Evolutionary conservation across 1,140 invertebrate genomes (phyloP).

Genomic region (Heliothis virescens): DNA sequence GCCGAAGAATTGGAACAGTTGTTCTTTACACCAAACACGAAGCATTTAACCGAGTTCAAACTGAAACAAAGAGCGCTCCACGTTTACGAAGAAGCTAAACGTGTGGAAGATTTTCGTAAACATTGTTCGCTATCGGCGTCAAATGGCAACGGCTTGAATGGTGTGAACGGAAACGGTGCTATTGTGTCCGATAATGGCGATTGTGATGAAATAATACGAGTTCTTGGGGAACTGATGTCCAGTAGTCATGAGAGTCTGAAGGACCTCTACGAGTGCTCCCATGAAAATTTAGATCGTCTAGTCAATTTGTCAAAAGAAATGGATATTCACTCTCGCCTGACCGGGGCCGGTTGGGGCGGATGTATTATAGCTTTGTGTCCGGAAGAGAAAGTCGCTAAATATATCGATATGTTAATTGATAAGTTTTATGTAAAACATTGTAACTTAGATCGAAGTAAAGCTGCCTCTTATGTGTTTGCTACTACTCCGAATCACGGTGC

Average conservation of each 20-base stretch:
- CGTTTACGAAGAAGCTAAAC: slow-evolving; percentile 94
- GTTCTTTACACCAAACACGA: slow-evolving; percentile 91
- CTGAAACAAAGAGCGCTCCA: slow-evolving; percentile 94
- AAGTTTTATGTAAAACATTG: slow-evolving; percentile 89
- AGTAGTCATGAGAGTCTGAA: slow-evolving; percentile 95
- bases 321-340: slow-evolving; percentile 94
- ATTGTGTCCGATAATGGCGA: slow-evolving; percentile 83
- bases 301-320: slow-evolving; percentile 91
- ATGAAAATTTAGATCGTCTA: slow-evolving; percentile 94
- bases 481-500: slow-evolving; percentile 87
- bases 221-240: slow-evolving; percentile 95
- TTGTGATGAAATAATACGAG: slow-evolving; percentile 80
- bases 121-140: slow-evolving; percentile 87
- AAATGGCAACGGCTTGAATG: slow-evolving; percentile 79
- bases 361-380: slow-evolving; percentile 95
- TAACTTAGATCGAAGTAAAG: slow-evolving; percentile 74
- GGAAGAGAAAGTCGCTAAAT: slow-evolving; percentile 88
- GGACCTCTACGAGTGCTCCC: slow-evolving; percentile 97
- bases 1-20: slow-evolving; percentile 88
- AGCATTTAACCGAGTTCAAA: slow-evolving; percentile 91
- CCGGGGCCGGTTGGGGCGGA: slow-evolving; percentile 99
- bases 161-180: slow-evolving; percentile 82
- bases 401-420: slow-evolving; percentile 90
- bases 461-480: slow-evolving; percentile 86
- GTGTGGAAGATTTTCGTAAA: slow-evolving; percentile 92